phyloP scores from a whole-genome alignment of 2,888 invertebrate species.

The Lasiommata megera region DNA sequence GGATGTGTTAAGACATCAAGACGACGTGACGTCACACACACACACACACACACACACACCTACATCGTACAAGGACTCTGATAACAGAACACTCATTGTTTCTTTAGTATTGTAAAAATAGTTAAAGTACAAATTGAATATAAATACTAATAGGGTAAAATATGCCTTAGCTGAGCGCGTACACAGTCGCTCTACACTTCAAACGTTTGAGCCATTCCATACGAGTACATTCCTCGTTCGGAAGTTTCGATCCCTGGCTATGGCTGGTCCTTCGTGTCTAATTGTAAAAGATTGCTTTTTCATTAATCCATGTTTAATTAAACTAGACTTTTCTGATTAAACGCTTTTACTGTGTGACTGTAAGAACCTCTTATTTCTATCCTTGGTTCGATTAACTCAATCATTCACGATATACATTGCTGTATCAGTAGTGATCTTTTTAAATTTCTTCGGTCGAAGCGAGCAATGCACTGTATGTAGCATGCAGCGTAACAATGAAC shows the following conservation, averaged over 20 bases:
- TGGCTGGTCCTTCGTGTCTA: background rate
- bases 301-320: constrained; percentile 1
- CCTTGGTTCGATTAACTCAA: background rate
- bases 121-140: too few relatives aligned
- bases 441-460: background rate
- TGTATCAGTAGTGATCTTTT: background rate
- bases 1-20: too few relatives aligned
- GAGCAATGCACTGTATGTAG: background rate
- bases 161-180: too few relatives aligned
- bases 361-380: background rate
- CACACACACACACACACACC: too few relatives aligned
- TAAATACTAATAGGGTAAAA: too few relatives aligned
- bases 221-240: background rate
- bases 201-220: background rate
- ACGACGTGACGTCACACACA: too few relatives aligned
- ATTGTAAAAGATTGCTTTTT: constrained; percentile 5
- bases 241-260: background rate
- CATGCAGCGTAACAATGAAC: background rate
- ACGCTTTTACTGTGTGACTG: constrained; percentile 4
- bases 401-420: background rate
- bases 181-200: too few relatives aligned
- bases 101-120: too few relatives aligned
- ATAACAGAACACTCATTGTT: too few relatives aligned
- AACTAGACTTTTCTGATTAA: constrained; percentile 3
- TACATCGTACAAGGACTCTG: too few relatives aligned